Conservation (phyloP, 53 echinoderm and acorn worm genomes). For the Antedon mediterranea region DNA sequence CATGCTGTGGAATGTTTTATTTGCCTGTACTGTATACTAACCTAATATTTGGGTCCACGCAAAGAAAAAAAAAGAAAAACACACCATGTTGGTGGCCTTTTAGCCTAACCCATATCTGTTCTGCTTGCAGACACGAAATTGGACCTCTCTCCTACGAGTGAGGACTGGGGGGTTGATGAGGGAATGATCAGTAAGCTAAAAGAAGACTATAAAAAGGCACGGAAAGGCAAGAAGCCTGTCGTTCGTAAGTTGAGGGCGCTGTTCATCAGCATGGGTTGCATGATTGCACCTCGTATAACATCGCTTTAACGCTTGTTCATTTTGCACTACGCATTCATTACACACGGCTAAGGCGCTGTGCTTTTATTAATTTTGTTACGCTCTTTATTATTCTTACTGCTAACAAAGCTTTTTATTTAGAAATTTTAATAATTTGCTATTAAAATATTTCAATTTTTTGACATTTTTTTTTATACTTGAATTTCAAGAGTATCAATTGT, state of each 20-base stretch:
- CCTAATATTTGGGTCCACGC: background rate
- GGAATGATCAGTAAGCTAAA: constrained; percentile 89
- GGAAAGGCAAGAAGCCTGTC: constrained; percentile 31
- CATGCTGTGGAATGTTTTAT: background rate
- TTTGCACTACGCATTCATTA: background rate
- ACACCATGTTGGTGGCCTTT: background rate
- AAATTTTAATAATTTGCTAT: no score
- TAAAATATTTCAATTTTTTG: no score
- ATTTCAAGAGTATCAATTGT: no score
- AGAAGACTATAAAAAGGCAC: constrained; percentile 97
- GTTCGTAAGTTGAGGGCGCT: constrained; percentile 13
- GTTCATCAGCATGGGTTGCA: background rate
- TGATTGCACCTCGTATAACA: background rate
- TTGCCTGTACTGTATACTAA: background rate
- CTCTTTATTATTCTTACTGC: no score
- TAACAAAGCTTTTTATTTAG: no score
- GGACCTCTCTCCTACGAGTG: constrained; percentile 82
- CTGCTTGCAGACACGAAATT: constrained; percentile 72
- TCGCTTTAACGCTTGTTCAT: background rate
- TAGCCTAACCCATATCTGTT: background rate
- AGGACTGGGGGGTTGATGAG: constrained; percentile 92
- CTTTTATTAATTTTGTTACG: background rate
- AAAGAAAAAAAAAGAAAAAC: background rate
- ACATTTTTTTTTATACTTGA: no score
- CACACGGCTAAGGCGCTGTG: background rate